Percentiles rank a stretch among this genome's conserved stretches.
These are phyloP conservation scores for Chaetops frenatus DNA, from an alignment of 2,113 vertebrate species.

Conservation along the genomic window DNA sequence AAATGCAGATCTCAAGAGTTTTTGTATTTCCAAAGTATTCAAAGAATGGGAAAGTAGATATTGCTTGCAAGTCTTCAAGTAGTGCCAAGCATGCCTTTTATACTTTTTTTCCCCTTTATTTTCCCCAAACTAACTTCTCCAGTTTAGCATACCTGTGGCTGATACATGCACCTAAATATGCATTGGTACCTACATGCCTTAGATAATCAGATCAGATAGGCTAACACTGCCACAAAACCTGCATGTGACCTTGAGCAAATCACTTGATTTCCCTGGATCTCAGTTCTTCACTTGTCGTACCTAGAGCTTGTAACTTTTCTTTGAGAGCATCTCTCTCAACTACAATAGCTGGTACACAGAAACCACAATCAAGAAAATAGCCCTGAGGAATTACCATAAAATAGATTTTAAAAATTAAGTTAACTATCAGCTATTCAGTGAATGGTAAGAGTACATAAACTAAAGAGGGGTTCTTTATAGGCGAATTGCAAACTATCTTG, in stretches of 20 bases:
- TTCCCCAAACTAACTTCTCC: neutral
- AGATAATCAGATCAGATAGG: neutral
- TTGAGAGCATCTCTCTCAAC: neutral
- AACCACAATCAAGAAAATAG: neutral
- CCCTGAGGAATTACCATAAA: neutral
- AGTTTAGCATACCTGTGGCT: neutral
- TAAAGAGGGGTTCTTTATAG: neutral
- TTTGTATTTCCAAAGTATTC: conserved; percentile 7
- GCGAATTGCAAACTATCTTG: neutral
- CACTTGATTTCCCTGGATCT: neutral
- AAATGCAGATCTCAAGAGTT: conserved; percentile 10
- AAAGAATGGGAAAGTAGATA: conserved; percentile 27
- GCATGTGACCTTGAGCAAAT: neutral
- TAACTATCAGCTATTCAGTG: neutral
- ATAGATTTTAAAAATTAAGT: neutral
- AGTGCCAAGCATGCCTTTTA: neutral
- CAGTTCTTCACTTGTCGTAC: neutral
- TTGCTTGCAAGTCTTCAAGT: conserved; percentile 8
- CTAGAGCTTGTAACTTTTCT: neutral
- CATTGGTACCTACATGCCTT: neutral
- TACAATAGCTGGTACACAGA: neutral
- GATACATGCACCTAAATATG: neutral
- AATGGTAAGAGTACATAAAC: neutral
- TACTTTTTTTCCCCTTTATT: neutral
- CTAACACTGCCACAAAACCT: neutral